Evolutionary conservation across 2,797 vertebrate species (phyloP).

Genomic region (Karalla daura): DNA sequence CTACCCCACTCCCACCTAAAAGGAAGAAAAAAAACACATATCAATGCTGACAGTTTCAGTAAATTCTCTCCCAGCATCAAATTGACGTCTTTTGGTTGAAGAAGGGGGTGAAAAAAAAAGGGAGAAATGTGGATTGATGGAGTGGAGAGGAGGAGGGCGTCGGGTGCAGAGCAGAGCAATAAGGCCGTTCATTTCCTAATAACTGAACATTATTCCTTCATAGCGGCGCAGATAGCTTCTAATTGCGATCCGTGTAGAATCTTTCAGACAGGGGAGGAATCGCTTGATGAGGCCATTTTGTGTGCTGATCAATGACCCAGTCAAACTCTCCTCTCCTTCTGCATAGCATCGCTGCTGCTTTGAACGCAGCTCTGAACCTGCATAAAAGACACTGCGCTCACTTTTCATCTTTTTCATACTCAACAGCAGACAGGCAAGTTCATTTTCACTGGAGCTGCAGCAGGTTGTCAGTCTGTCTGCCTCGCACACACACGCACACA

Average conservation of each 20-base stretch:
- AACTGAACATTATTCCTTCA: slow-evolving; percentile 83
- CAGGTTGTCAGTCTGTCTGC: slow-evolving; percentile 76
- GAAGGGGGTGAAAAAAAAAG: slow-evolving; percentile 43
- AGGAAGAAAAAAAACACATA: slow-evolving; percentile 1
- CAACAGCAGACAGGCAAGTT: slow-evolving; percentile 77
- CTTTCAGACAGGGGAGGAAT: slow-evolving; percentile 82
- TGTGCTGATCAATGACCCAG: slow-evolving; percentile 85
- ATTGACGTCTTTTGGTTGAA: slow-evolving; percentile 56
- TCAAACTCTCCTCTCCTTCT: slow-evolving; percentile 72
- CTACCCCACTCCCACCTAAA: too few species aligned
- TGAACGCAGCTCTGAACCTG: slow-evolving; percentile 85
- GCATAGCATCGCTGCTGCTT: slow-evolving; percentile 76
- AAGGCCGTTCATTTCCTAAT: slow-evolving; percentile 77
- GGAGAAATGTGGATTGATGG: slow-evolving; percentile 54
- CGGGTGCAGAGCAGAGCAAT: slow-evolving; percentile 70
- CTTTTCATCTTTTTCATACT: slow-evolving; percentile 83
- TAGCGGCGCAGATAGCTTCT: slow-evolving; percentile 77
- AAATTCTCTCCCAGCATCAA: slow-evolving; percentile 44
- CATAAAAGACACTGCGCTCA: slow-evolving; percentile 83
- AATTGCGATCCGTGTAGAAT: slow-evolving; percentile 80
- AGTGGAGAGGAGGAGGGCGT: slow-evolving; percentile 57
- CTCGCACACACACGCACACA: slow-evolving; percentile 34
- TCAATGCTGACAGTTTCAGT: slow-evolving; percentile 39
- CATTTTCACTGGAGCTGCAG: slow-evolving; percentile 74
- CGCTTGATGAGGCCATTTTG: slow-evolving; percentile 85